Percentiles rank a stretch among this genome's conserved stretches.
Evolutionary conservation across 2,797 vertebrate species (phyloP).

Genomic region (Sparidentex hasta): DNA sequence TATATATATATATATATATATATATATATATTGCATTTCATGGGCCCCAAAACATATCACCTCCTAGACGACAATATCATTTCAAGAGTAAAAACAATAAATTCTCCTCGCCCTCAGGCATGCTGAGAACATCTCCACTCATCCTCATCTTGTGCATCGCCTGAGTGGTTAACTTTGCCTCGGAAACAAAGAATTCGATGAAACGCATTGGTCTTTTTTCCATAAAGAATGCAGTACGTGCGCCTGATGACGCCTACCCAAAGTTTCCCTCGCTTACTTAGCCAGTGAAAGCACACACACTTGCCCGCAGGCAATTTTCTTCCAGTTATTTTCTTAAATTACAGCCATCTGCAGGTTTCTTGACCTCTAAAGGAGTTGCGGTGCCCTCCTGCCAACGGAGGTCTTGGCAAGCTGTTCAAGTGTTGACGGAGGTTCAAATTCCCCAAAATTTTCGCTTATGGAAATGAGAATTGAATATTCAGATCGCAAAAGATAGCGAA

Average conservation of each 20-base stretch:
- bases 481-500: neutral
- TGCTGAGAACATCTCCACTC: conserved; percentile 33
- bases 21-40: conserved; percentile 42
- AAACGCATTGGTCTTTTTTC: conserved; percentile 16
- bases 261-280: conserved; percentile 10
- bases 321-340: conserved; percentile 28
- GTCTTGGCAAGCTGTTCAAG: conserved; percentile 14
- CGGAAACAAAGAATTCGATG: conserved; percentile 38
- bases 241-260: conserved; percentile 19
- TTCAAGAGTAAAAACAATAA: conserved; percentile 30
- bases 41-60: conserved; percentile 35
- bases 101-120: conserved; percentile 32
- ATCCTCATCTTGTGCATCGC: conserved; percentile 36
- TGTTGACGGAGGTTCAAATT: conserved; percentile 16
- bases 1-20: conserved; percentile 22
- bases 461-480: conserved; percentile 10
- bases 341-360: conserved; percentile 20
- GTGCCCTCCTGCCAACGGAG: conserved; percentile 15
- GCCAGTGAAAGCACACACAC: conserved; percentile 18
- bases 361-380: conserved; percentile 11
- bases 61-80: conserved; percentile 35
- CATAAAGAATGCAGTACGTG: conserved; percentile 20
- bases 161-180: conserved; percentile 28
- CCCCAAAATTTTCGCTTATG: neutral
- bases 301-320: conserved; percentile 27